These are phyloP conservation scores for Rhabdomys pumilio DNA, from an alignment of 2,797 vertebrate genomes.

Conservation along the genomic window DNA sequence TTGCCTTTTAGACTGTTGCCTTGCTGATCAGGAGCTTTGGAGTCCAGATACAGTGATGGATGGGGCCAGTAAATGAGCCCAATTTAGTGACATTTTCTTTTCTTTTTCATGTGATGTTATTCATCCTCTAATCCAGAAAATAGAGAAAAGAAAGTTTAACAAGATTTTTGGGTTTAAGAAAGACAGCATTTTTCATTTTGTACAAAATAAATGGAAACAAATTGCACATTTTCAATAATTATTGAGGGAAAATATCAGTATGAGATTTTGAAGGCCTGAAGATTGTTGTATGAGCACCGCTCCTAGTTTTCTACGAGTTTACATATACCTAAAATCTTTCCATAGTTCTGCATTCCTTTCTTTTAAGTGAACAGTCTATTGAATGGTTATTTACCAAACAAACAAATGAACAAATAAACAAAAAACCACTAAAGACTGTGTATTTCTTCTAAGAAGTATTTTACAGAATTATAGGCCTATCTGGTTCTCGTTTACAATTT, in stretches of 20 bases:
- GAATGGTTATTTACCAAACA: background rate
- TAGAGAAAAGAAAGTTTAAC: slow-evolving; percentile 41
- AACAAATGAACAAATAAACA: background rate
- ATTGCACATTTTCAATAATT: background rate
- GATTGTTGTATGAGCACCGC: background rate
- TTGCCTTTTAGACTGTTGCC: background rate
- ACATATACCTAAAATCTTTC: background rate
- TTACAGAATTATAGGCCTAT: background rate
- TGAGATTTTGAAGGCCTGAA: slow-evolving; percentile 19
- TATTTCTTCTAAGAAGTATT: slow-evolving; percentile 46
- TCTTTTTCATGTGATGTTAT: background rate
- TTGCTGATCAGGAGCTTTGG: background rate
- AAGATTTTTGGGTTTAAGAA: background rate
- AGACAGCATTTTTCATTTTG: slow-evolving; percentile 21
- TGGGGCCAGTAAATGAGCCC: background rate
- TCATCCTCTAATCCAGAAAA: background rate
- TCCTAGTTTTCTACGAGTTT: background rate
- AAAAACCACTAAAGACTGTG: background rate
- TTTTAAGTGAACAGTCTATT: slow-evolving; percentile 25
- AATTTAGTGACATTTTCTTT: background rate
- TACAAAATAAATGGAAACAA: slow-evolving; percentile 29
- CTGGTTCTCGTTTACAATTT: slow-evolving; percentile 12
- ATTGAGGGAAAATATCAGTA: background rate
- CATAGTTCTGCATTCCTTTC: background rate
- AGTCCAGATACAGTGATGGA: background rate